Percentiles rank a stretch among this genome's conserved stretches.
Conservation (phyloP, 2,113 vertebrate species). For the Pitta sordida region DNA sequence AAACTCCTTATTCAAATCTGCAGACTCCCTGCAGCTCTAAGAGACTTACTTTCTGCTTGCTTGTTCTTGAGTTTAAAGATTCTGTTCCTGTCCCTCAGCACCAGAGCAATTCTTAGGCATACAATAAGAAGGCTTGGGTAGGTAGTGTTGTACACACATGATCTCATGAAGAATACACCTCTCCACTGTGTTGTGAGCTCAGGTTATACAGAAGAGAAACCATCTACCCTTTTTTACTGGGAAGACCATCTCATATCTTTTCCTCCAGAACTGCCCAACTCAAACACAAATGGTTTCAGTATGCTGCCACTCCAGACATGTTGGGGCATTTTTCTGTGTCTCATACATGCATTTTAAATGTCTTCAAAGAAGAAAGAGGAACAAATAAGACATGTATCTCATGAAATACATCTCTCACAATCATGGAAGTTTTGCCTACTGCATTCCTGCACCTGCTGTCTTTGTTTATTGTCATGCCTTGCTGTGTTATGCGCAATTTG, state of each 20-base stretch:
- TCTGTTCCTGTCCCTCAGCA: background rate
- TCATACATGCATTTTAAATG: background rate
- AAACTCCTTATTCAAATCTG: background rate
- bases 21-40: background rate
- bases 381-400: background rate
- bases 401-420: background rate
- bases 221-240: background rate
- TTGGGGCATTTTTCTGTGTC: background rate
- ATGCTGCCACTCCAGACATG: background rate
- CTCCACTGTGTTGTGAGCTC: background rate
- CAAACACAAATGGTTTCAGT: background rate
- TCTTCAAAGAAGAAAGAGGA: background rate
- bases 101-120: background rate
- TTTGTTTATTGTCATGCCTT: constrained; percentile 5
- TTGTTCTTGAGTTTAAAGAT: background rate
- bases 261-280: background rate
- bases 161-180: background rate
- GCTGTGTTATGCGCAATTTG: constrained; percentile 14
- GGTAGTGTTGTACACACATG: background rate
- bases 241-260: background rate
- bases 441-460: background rate
- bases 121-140: background rate
- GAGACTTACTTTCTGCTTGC: background rate
- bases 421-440: background rate
- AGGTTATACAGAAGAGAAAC: background rate